Conservation (phyloP, 2,888 invertebrate genomes). For the Helobdella robusta region DNA sequence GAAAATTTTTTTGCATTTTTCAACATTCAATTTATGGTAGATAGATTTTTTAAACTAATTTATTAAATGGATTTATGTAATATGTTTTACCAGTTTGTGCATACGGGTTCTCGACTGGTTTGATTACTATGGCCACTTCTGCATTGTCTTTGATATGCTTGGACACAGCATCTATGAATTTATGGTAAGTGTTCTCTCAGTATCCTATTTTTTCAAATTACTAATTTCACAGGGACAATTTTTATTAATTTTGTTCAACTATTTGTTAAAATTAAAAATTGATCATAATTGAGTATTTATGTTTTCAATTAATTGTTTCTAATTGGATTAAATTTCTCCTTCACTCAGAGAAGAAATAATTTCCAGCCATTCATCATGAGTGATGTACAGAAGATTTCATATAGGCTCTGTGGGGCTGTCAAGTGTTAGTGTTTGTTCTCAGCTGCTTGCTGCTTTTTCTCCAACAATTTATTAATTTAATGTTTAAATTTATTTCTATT, state of each 20-base stretch:
- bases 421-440: slow-evolving; percentile 57
- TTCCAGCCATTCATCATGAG: slow-evolving; percentile 95
- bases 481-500: neutral
- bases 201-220: neutral
- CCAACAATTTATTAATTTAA: neutral
- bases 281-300: neutral
- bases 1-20: neutral
- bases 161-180: slow-evolving; percentile 52
- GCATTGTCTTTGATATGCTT: slow-evolving; percentile 49
- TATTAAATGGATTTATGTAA: neutral
- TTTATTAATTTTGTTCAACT: neutral
- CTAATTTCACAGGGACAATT: neutral
- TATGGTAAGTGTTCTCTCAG: slow-evolving; percentile 40
- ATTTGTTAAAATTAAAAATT: neutral
- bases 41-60: no score
- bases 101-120: slow-evolving; percentile 50
- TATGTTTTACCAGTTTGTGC: slow-evolving; percentile 49
- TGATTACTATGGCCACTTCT: slow-evolving; percentile 51
- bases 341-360: slow-evolving; percentile 78
- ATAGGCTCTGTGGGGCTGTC: slow-evolving; percentile 91
- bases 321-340: neutral
- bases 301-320: neutral
- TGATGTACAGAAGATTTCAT: slow-evolving; percentile 92
- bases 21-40: slow-evolving; percentile 3
- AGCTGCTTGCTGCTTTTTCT: neutral